A percentile compares a stretch with the other conserved stretches of the same genome.
Evolutionary conservation across 1,140 invertebrate genomes (phyloP).

Genomic region (Euschistus heros): DNA sequence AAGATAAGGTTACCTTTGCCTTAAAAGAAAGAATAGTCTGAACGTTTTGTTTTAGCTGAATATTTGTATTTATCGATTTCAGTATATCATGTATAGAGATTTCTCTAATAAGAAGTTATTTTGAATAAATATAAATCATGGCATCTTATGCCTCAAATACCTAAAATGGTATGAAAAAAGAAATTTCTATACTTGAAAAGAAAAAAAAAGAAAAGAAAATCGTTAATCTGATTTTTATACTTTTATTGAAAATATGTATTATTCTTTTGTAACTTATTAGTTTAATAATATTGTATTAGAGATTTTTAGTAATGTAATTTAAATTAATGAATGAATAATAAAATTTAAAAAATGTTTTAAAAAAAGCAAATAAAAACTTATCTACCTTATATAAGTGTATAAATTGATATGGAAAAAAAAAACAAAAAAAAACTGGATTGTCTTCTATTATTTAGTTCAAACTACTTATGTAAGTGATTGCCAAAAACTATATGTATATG

Average conservation of each 20-base stretch:
- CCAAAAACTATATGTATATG: slow-evolving; percentile 10
- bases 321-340: neutral
- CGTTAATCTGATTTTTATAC: slow-evolving; percentile 7
- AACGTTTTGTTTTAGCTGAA: slow-evolving; percentile 3
- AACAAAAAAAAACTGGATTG: neutral
- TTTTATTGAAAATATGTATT: slow-evolving; percentile 9
- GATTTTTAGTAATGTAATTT: slow-evolving; percentile 8
- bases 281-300: neutral
- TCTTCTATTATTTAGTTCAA: slow-evolving; percentile 6
- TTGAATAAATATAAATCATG: too few relatives aligned
- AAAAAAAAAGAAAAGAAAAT: too few relatives aligned
- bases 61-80: neutral
- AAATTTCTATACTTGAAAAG: neutral
- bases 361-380: neutral
- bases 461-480: slow-evolving; percentile 7
- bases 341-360: neutral
- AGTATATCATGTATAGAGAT: too few relatives aligned
- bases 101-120: too few relatives aligned
- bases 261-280: slow-evolving; percentile 9
- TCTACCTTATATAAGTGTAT: neutral
- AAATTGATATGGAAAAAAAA: too few relatives aligned
- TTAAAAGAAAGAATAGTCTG: slow-evolving; percentile 15
- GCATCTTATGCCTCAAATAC: too few relatives aligned
- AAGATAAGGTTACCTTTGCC: slow-evolving; percentile 13
- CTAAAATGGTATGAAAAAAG: too few relatives aligned